Percentiles rank a stretch among this genome's conserved stretches.
Conservation (phyloP, 2,113 vertebrate species). For the Oenanthe oenanthe region DNA sequence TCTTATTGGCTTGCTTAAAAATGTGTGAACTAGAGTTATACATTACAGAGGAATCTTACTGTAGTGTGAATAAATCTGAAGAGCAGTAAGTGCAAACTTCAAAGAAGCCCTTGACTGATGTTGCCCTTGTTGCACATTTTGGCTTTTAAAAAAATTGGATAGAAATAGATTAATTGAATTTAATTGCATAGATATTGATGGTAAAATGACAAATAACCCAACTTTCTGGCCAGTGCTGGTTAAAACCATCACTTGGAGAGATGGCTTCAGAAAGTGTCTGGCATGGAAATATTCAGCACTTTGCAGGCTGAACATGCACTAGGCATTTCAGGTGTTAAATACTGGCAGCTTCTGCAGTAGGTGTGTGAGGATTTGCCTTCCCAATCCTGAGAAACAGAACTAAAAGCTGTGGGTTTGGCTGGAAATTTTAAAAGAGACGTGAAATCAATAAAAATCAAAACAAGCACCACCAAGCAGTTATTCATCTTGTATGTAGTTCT, state of each 20-base stretch:
- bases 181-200: not conserved
- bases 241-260: not conserved
- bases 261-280: not conserved
- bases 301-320: not conserved
- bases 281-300: not conserved
- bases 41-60: not conserved
- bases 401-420: not conserved
- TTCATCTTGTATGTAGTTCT: not conserved
- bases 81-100: not conserved
- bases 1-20: not conserved
- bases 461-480: not conserved
- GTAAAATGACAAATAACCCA: not conserved
- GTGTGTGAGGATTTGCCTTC: not conserved
- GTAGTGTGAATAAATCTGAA: not conserved
- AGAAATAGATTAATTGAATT: not conserved
- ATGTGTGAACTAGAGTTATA: not conserved
- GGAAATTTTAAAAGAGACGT: not conserved
- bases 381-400: not conserved
- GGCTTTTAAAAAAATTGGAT: not conserved
- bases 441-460: constrained; percentile 15
- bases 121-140: not conserved
- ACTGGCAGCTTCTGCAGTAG: not conserved
- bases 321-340: not conserved
- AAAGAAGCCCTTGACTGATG: not conserved
- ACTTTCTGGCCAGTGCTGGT: not conserved